phyloP scores from a whole-genome alignment of 2,113 vertebrate genomes.

The Neofelis nebulosa region DNA sequence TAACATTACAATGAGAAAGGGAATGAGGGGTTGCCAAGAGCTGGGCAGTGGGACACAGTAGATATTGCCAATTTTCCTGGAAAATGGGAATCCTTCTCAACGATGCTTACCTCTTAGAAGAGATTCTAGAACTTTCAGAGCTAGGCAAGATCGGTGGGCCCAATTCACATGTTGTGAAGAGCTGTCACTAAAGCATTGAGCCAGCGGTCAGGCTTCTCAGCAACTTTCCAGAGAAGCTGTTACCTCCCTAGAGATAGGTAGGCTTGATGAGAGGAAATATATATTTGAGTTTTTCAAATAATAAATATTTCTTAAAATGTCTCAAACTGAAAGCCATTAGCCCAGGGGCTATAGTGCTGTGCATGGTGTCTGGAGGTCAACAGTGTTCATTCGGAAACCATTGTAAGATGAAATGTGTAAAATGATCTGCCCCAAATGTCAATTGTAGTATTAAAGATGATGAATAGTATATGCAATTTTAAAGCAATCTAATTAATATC shows the following conservation, averaged over 20 bases:
- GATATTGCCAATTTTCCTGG: background rate
- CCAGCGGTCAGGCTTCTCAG: background rate
- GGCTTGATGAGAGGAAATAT: background rate
- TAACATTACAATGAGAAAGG: background rate
- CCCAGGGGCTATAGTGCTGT: background rate
- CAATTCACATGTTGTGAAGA: background rate
- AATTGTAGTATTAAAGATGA: background rate
- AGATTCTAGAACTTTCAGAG: background rate
- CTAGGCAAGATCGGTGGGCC: background rate
- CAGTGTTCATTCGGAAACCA: background rate
- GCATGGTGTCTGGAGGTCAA: background rate
- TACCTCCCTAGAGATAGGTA: background rate
- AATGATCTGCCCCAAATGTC: background rate
- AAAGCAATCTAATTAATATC: background rate
- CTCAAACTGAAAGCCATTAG: background rate
- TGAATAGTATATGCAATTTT: background rate
- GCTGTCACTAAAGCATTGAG: background rate
- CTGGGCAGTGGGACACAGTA: background rate
- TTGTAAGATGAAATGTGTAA: background rate
- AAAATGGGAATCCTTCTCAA: slow-evolving; percentile 15
- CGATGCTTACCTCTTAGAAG: slow-evolving; percentile 5
- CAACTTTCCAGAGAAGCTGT: background rate
- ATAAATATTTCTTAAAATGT: background rate
- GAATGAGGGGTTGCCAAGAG: background rate
- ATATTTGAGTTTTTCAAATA: background rate